Percentiles rank a stretch among this genome's conserved stretches.
Evolutionary conservation across 2,797 vertebrate genomes (phyloP).

Genomic region (Peromyscus eremicus): DNA sequence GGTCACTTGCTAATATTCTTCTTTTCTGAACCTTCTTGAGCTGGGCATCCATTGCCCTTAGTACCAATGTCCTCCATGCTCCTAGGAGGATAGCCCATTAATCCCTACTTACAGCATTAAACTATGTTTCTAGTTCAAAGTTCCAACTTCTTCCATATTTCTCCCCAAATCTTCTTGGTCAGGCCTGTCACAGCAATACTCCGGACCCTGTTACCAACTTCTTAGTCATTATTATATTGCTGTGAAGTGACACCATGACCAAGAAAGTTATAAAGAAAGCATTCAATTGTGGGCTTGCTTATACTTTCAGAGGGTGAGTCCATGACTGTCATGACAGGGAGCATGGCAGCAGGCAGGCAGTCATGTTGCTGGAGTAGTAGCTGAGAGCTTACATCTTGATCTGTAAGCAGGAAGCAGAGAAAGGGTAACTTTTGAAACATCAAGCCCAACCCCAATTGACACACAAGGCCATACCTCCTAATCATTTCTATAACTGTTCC

Average conservation of each 20-base stretch:
- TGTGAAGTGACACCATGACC: not conserved
- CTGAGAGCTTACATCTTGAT: not conserved
- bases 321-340: not conserved
- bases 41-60: not conserved
- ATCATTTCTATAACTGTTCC: not conserved
- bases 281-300: not conserved
- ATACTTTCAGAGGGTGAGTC: no score
- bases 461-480: not conserved
- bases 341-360: not conserved
- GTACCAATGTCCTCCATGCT: not conserved
- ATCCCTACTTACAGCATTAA: not conserved
- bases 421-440: not conserved
- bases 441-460: not conserved
- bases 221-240: not conserved
- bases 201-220: not conserved
- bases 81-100: not conserved
- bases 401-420: not conserved
- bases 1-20: not conserved
- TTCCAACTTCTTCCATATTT: not conserved
- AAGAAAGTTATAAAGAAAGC: not conserved
- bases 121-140: not conserved
- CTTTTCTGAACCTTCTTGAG: not conserved
- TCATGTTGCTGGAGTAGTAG: not conserved
- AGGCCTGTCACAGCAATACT: not conserved
- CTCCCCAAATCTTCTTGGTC: not conserved